These are phyloP conservation scores for Acleris sparsana DNA, from an alignment of 2,888 invertebrate species.

Conservation along the genomic window DNA sequence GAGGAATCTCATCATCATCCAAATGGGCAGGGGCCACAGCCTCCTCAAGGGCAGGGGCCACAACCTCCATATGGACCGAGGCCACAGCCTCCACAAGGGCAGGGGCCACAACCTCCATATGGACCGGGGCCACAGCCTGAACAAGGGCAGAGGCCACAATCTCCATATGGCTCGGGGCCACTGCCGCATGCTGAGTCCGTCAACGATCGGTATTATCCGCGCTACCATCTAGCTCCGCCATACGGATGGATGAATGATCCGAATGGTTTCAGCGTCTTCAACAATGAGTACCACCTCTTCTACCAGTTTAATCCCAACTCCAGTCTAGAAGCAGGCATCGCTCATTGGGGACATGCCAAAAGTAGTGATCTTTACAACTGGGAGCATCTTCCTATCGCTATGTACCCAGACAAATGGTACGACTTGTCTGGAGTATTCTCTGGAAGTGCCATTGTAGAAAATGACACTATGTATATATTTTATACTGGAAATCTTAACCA, in stretches of 20 bases:
- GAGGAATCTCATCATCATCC: neutral
- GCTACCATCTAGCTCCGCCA: slow-evolving; percentile 64
- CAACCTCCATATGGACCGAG: neutral
- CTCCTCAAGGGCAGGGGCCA: neutral
- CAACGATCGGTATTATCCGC: slow-evolving; percentile 55
- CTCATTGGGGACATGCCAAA: slow-evolving; percentile 80
- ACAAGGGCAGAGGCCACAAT: neutral
- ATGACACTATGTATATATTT: slow-evolving; percentile 59
- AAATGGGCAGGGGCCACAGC: neutral
- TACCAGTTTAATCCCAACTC: slow-evolving; percentile 76
- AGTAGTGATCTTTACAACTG: slow-evolving; percentile 75
- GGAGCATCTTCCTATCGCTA: slow-evolving; percentile 72
- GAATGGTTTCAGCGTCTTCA: slow-evolving; percentile 73
- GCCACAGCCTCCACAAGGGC: neutral
- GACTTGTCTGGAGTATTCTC: slow-evolving; percentile 73
- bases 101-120: neutral
- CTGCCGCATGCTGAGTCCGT: slow-evolving; percentile 31
- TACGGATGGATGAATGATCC: slow-evolving; percentile 83
- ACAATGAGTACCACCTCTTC: slow-evolving; percentile 73
- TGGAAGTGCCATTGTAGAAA: slow-evolving; percentile 72
- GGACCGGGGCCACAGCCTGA: neutral
- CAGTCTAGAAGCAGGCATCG: slow-evolving; percentile 59
- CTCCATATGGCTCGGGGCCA: neutral
- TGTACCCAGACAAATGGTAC: slow-evolving; percentile 68
- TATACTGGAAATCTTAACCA: slow-evolving; percentile 71